These are phyloP conservation scores for Xiphias gladius DNA, from an alignment of 2,113 vertebrate species.

Conservation along the genomic window DNA sequence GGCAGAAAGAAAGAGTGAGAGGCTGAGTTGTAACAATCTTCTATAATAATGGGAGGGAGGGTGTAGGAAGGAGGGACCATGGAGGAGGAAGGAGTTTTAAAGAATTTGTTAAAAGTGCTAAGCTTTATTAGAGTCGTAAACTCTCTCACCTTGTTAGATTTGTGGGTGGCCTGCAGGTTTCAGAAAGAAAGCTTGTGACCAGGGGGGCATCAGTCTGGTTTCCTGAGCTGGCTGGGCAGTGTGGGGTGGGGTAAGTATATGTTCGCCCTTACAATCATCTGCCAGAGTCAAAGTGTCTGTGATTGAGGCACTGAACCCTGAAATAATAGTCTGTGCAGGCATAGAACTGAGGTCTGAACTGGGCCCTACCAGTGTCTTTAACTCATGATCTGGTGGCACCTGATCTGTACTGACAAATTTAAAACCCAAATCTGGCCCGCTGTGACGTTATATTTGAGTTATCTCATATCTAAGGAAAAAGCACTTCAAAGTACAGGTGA, in stretches of 20 bases:
- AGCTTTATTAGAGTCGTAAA: conserved; percentile 68
- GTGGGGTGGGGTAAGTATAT: conserved; percentile 37
- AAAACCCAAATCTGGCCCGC: not conserved
- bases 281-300: conserved; percentile 47
- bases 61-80: conserved; percentile 40
- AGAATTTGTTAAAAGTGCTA: conserved; percentile 64
- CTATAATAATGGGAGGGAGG: conserved; percentile 64
- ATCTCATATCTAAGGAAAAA: not conserved
- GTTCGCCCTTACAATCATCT: conserved; percentile 44
- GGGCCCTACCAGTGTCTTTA: conserved; percentile 7
- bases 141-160: conserved; percentile 59
- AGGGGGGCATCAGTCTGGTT: conserved; percentile 46
- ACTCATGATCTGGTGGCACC: conserved; percentile 3
- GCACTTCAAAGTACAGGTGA: not conserved
- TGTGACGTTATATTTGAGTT: not conserved
- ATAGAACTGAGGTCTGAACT: conserved; percentile 33
- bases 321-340: conserved; percentile 37
- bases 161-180: conserved; percentile 54
- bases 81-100: conserved; percentile 47
- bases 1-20: conserved; percentile 62
- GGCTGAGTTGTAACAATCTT: conserved; percentile 79
- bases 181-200: conserved; percentile 50
- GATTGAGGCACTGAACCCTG: conserved; percentile 56
- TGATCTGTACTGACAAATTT: not conserved
- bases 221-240: conserved; percentile 27